phyloP scores from a whole-genome alignment of 2,113 vertebrate species.

The Taurulus bubalis region DNA sequence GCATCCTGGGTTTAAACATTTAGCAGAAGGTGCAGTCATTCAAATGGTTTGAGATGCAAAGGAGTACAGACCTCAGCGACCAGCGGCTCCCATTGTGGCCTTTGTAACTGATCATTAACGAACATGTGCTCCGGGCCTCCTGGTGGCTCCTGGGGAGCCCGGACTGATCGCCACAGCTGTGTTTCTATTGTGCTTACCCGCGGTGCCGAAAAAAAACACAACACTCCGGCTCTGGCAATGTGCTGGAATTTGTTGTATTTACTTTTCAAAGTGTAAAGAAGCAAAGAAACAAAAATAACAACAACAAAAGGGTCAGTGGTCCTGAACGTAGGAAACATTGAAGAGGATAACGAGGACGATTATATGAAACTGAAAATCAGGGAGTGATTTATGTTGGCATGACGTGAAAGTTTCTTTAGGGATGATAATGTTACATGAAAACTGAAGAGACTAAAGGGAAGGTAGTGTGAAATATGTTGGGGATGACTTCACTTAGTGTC shows the following conservation, averaged over 20 bases:
- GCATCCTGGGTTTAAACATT: conserved; percentile 70
- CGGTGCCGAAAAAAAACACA: conserved; percentile 71
- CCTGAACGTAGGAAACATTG: conserved; percentile 19
- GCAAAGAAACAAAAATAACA: conserved; percentile 13
- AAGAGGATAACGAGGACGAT: conserved; percentile 28
- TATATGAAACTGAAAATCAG: conserved; percentile 34
- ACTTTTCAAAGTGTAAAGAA: conserved; percentile 59
- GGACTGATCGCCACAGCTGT: conserved; percentile 77
- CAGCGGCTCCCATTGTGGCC: conserved; percentile 67
- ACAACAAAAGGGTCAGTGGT: conserved; percentile 1
- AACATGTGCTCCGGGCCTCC: conserved; percentile 77
- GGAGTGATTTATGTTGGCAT: conserved; percentile 45
- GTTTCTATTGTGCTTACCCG: conserved; percentile 73
- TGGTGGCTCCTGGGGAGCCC: conserved; percentile 66
- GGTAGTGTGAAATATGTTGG: background rate
- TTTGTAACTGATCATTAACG: conserved; percentile 81
- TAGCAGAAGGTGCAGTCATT: conserved; percentile 75
- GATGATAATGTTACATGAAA: conserved; percentile 34
- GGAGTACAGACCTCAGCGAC: conserved; percentile 66
- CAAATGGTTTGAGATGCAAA: conserved; percentile 65
- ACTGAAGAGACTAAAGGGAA: conserved; percentile 3
- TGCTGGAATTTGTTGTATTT: conserved; percentile 77
- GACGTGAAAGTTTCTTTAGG: conserved; percentile 24
- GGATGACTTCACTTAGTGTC: conserved; percentile 3
- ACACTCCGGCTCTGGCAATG: conserved; percentile 60